Base-by-base conservation (phyloP, 2,797 vertebrate species). In the Silurus aristotelis region DNA sequence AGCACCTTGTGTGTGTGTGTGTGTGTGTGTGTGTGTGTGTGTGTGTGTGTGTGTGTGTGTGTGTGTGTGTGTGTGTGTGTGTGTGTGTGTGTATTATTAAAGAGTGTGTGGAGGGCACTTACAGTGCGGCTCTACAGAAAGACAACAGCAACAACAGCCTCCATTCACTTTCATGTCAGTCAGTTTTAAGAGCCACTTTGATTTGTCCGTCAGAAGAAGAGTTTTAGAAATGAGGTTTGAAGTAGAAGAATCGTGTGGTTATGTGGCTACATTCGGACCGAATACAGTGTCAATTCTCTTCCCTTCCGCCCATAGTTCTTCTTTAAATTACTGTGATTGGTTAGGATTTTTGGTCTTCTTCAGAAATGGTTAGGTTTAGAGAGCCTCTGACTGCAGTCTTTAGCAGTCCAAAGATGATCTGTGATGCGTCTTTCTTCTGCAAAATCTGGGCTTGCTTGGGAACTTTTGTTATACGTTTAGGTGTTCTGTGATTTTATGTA, bases 101-200 rank as follows among this genome's bases (percentile, higher is more conserved):
- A 83, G 82, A 52, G 14, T 17, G 64, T n/a, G 56, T 61, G 72
- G 71, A 77, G 75, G 48, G 66, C 83, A 80, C 78, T 84, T 68
- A 63, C 73, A 56, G 38, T 27, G 60, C n/a, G 27, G 58, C 71
- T 72, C 68, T 71, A 84, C 43, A 82, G 14, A 48, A 46, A 68
- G 5, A 61, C 48, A 63, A 81, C 27, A 78, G 75, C 64, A 79
- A 83, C 80, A 83, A 82, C 76, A 60, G 25, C 43, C 64, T 76
- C 58, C 64, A 43, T 83, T 72, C 68, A 52, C 31, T 78, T 77
- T 71, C 25, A 66, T 68, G 52, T 71, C 67, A 3, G 20, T n/a
- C 55, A 58, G 48, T 87, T 76, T 61, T 17, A 80, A 89, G 72
- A 66, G 78, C 79, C 77, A 66, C 79, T 86, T 71, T 9, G 56